Conservation (phyloP, 2,113 vertebrate genomes). For the Centropus bengalensis region DNA sequence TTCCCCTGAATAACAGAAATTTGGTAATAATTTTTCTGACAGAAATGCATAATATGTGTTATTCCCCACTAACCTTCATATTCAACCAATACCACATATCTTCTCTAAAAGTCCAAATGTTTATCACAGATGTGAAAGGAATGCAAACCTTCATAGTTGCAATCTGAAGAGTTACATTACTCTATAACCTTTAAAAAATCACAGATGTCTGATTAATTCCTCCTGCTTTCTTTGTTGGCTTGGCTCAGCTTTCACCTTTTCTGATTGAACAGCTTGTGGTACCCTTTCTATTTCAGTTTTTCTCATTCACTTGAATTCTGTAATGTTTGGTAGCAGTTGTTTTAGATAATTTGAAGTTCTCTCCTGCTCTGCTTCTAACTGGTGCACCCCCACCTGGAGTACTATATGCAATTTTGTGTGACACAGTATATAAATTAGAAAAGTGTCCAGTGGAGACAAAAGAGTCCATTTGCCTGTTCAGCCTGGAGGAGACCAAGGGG, state of each 20-base stretch:
- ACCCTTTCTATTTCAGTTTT: not conserved
- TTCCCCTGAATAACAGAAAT: not conserved
- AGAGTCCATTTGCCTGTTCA: too few relatives aligned
- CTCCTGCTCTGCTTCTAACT: too few relatives aligned
- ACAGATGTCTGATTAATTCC: not conserved
- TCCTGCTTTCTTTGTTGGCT: not conserved
- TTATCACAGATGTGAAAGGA: not conserved
- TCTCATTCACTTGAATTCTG: not conserved
- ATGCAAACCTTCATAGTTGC: not conserved
- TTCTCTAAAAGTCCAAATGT: not conserved
- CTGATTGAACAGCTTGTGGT: not conserved
- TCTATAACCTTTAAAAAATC: not conserved
- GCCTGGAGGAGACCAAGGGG: too few relatives aligned
- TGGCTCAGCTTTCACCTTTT: not conserved
- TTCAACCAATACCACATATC: not conserved
- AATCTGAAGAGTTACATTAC: not conserved
- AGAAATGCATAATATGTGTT: too few relatives aligned
- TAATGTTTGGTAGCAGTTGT: not conserved
- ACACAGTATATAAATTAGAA: too few relatives aligned
- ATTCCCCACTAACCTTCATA: not conserved
- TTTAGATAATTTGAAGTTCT: not conserved
- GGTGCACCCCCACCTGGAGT: too few relatives aligned
- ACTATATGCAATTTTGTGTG: too few relatives aligned
- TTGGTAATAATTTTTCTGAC: not conserved
- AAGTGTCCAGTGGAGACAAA: too few relatives aligned